These are phyloP conservation scores for Punctoribates punctum DNA, from an alignment of 2,888 invertebrate genomes.

Conservation along the genomic window DNA sequence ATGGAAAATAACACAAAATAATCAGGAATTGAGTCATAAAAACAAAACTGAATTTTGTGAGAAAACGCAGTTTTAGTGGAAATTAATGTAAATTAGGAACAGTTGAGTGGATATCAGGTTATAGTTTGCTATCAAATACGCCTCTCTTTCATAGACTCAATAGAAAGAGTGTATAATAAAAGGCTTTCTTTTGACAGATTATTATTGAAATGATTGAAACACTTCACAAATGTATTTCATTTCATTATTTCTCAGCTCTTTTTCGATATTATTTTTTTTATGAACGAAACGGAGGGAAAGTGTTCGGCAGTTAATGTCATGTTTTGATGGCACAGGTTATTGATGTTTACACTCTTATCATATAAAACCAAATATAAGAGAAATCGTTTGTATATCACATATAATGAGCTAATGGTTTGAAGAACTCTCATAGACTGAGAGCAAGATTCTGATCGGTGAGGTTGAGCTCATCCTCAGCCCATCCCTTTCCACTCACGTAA, in stretches of 20 bases:
- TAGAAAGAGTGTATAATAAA: not conserved
- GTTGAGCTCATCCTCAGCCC: not conserved
- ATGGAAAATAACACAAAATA: not conserved
- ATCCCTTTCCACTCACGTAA: not conserved
- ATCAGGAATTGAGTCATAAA: too few relatives aligned
- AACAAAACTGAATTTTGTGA: too few relatives aligned
- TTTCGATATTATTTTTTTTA: not conserved
- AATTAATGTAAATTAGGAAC: conserved; percentile 1
- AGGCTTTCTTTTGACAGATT: not conserved
- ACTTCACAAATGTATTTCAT: not conserved
- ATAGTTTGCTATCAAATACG: not conserved
- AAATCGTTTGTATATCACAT: not conserved
- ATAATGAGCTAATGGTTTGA: not conserved
- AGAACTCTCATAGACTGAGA: not conserved
- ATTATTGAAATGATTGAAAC: not conserved
- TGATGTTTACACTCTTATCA: not conserved
- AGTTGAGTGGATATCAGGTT: conserved; percentile 21
- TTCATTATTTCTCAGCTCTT: not conserved
- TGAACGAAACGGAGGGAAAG: not conserved
- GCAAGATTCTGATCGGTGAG: not conserved
- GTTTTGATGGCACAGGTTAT: conserved; percentile 8
- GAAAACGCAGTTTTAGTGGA: not conserved
- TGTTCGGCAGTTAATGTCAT: not conserved
- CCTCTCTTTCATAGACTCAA: not conserved
- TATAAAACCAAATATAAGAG: not conserved